Percentiles rank a stretch among this genome's conserved stretches.
These are phyloP conservation scores for Megamerina dolium DNA, from an alignment of 2,888 invertebrate genomes.

Conservation along the genomic window DNA sequence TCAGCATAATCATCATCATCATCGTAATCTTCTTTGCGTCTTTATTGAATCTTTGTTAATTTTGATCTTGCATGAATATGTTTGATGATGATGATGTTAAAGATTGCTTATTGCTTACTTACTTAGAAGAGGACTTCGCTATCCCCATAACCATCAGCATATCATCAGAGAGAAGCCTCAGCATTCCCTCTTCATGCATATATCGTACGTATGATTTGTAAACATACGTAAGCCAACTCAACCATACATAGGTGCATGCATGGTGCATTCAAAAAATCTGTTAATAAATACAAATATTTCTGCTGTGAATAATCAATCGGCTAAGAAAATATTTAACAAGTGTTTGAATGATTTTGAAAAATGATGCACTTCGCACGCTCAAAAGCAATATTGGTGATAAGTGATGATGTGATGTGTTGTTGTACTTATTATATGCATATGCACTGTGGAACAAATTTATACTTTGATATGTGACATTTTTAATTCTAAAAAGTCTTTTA, in stretches of 20 bases:
- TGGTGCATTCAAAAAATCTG: neutral
- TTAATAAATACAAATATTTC: slow-evolving; percentile 12
- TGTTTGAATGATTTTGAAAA: slow-evolving; percentile 47
- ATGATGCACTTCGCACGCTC: slow-evolving; percentile 32
- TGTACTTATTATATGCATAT: neutral
- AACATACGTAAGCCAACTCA: too few relatives aligned
- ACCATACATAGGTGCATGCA: neutral
- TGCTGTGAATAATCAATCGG: slow-evolving; percentile 16
- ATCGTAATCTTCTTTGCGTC: neutral
- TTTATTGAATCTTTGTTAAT: slow-evolving; percentile 3
- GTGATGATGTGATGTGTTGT: too few relatives aligned
- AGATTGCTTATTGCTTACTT: too few relatives aligned
- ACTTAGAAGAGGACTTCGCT: too few relatives aligned
- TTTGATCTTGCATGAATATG: slow-evolving; percentile 5
- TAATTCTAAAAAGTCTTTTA: too few relatives aligned
- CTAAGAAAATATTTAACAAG: slow-evolving; percentile 41
- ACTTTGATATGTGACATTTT: too few relatives aligned
- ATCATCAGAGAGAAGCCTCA: too few relatives aligned
- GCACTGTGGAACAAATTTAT: slow-evolving; percentile 12
- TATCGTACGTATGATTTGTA: too few relatives aligned
- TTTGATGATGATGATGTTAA: slow-evolving; percentile 1
- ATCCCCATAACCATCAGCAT: too few relatives aligned
- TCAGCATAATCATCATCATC: neutral
- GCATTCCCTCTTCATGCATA: too few relatives aligned
- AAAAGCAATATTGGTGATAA: slow-evolving; percentile 8